Percentiles rank a stretch among this genome's conserved stretches.
Evolutionary conservation across 1,140 invertebrate species (phyloP).

Genomic region (Nomia melanderi): DNA sequence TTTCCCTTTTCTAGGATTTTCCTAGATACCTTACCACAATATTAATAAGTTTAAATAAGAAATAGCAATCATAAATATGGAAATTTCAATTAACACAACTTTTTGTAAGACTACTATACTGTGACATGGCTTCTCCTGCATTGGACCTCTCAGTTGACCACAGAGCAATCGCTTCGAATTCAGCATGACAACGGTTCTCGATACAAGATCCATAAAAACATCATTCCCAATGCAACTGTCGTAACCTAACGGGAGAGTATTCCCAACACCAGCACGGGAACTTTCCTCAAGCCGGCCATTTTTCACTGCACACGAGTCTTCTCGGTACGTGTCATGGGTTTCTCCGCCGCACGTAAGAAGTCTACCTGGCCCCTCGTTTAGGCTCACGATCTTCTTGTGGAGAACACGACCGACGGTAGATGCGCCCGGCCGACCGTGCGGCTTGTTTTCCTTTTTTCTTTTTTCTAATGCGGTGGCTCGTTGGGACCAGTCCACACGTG

Average conservation of each 20-base stretch:
- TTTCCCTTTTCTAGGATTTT: too few species aligned
- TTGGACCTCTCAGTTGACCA: too few species aligned
- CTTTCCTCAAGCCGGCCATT: background rate
- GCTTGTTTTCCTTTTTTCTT: slow-evolving; percentile 8
- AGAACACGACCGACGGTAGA: slow-evolving; percentile 25
- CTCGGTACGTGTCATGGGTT: background rate
- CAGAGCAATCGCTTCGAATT: too few species aligned
- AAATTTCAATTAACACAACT: too few species aligned
- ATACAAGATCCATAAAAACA: slow-evolving; percentile 4
- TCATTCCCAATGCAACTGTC: background rate
- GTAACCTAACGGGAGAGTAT: background rate
- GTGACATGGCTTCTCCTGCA: too few species aligned
- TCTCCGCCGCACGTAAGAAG: background rate
- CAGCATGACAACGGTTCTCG: too few species aligned
- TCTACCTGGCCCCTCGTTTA: background rate
- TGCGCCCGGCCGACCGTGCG: too few species aligned
- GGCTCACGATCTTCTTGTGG: background rate
- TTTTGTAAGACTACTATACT: too few species aligned
- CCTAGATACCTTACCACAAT: too few species aligned
- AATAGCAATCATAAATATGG: too few species aligned
- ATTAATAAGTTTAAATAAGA: too few species aligned
- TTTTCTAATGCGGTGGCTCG: slow-evolving; percentile 49
- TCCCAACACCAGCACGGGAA: background rate
- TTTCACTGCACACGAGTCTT: background rate
- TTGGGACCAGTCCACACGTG: slow-evolving; percentile 52